These are phyloP conservation scores for Chitala chitala DNA, from an alignment of 2,113 vertebrate genomes.

Conservation along the genomic window DNA sequence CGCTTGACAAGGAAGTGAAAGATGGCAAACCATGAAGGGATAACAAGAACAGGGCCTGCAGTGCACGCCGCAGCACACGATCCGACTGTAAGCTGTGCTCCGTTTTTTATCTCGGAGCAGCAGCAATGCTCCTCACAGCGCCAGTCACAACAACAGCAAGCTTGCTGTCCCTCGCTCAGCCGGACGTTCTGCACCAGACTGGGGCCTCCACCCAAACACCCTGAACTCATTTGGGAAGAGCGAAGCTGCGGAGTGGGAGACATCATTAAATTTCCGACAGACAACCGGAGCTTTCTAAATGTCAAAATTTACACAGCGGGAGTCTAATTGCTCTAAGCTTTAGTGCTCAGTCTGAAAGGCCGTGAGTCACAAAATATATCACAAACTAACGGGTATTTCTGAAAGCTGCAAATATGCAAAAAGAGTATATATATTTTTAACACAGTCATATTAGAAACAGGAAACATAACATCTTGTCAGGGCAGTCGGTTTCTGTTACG, in stretches of 20 bases:
- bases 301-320: constrained; percentile 40
- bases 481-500: not conserved
- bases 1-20: too few relatives aligned
- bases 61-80: too few relatives aligned
- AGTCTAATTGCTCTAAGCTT: constrained; percentile 32
- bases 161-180: too few relatives aligned
- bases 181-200: not conserved
- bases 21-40: too few relatives aligned
- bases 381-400: not conserved
- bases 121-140: too few relatives aligned
- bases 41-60: too few relatives aligned
- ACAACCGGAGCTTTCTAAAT: constrained; percentile 39
- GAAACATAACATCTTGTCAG: not conserved
- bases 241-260: not conserved
- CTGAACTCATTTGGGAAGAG: not conserved
- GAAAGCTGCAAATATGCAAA: constrained; percentile 4
- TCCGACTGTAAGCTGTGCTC: too few relatives aligned
- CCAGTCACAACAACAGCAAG: too few relatives aligned
- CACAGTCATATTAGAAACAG: not conserved
- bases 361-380: not conserved
- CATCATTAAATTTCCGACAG: constrained; percentile 28
- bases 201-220: not conserved
- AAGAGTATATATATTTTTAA: not conserved
- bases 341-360: not conserved
- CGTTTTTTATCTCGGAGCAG: too few relatives aligned